Base-by-base conservation (phyloP, 2,797 vertebrate species). In the Petrocephalus schoutedeni region DNA sequence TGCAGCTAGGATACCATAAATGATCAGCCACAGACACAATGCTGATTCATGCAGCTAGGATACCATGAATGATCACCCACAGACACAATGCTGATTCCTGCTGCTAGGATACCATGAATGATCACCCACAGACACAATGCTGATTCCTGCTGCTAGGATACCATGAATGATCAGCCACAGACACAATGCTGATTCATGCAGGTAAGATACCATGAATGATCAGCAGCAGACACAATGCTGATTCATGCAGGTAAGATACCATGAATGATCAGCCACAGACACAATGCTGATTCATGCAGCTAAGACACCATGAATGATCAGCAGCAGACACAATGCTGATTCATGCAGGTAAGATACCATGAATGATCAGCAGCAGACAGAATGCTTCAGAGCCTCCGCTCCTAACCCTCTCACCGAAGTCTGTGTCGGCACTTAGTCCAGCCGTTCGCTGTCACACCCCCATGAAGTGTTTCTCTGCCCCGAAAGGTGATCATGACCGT, bases 401-500 rank as follows among this genome's bases (percentile, higher is more conserved):
- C 14, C 32, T 2, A 8, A 28, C 23, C 4, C 4, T 1, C 5
- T 9, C 36, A 41, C 32, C 10, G 12, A 3, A 16, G 2, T 49
- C 77, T 0, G 12, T 23, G 77, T 36, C 77, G 8, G 19, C 6
- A n/a, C 3, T 82, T 51, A 82, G 77, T 5, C 19, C n/a, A 9
- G 77, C 3, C 19, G 51, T 51, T 41, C 8, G n/a, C 41, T 28
- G 9, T 54, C 21, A 14, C n/a, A 23, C 12, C 12, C 53, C 23
- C 49, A 56, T 54, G n/a, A 49, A 83, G n/a, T 83, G 41, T 51
- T 51, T 51, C 32, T 53, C 45, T 41, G 45, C 57, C 36, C 57
- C 91, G 92, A 91, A 94, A 98, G 97, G 95, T 98, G 71, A 97
- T 98, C 94, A 96, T 98, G 88, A 98, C 96, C 74, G 95, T 98